These are phyloP conservation scores for Meloidogyne floridensis DNA, from an alignment of 1,140 invertebrate species.

Conservation along the genomic window DNA sequence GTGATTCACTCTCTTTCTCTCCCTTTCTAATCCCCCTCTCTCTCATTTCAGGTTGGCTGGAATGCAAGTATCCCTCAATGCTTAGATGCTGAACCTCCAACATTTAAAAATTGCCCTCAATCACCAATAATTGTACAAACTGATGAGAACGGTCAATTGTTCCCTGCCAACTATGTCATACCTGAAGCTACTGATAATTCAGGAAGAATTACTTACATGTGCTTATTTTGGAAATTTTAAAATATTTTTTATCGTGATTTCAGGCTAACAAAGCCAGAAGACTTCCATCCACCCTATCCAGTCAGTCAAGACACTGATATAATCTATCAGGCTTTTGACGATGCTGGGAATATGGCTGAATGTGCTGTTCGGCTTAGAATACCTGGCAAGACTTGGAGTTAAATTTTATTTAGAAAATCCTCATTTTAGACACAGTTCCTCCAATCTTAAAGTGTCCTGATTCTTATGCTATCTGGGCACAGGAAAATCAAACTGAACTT, in stretches of 20 bases:
- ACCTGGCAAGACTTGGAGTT: slow-evolving; percentile 36
- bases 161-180: slow-evolving; percentile 87
- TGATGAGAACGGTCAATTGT: slow-evolving; percentile 79
- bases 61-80: slow-evolving; percentile 90
- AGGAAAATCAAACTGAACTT: slow-evolving; percentile 85
- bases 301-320: slow-evolving; percentile 80
- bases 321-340: slow-evolving; percentile 91
- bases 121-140: slow-evolving; percentile 85
- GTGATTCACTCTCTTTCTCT: slow-evolving; percentile 27
- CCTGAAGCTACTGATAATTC: slow-evolving; percentile 90
- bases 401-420: neutral
- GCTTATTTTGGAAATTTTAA: slow-evolving; percentile 71
- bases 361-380: slow-evolving; percentile 76
- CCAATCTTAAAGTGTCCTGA: slow-evolving; percentile 90
- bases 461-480: slow-evolving; percentile 88
- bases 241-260: neutral
- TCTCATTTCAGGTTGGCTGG: slow-evolving; percentile 74
- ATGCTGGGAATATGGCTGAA: slow-evolving; percentile 93
- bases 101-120: slow-evolving; percentile 91
- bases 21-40: neutral
- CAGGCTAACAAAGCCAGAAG: slow-evolving; percentile 74
- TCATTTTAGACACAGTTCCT: slow-evolving; percentile 79
- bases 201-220: slow-evolving; percentile 82
- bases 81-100: slow-evolving; percentile 91
- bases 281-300: slow-evolving; percentile 83